Evolutionary conservation across 2,888 invertebrate genomes (phyloP).

Genomic region (Andrena trimmerana): DNA sequence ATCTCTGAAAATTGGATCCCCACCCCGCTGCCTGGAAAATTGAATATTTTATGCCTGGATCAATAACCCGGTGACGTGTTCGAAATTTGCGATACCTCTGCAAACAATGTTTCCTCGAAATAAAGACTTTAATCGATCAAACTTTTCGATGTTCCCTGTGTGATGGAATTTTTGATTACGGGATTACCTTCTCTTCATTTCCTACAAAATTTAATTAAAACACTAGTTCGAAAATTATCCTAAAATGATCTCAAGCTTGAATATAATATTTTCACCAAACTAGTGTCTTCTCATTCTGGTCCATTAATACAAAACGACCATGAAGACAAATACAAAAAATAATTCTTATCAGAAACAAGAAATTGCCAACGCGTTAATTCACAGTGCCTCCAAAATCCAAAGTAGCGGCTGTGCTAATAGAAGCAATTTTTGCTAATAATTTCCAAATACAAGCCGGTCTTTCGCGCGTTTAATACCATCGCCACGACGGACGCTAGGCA

Average conservation of each 20-base stretch:
- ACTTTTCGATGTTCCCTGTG: neutral
- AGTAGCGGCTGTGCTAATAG: neutral
- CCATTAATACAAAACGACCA: no score
- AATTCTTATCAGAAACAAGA: no score
- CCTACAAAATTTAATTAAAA: neutral
- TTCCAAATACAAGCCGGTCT: neutral
- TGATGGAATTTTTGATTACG: neutral
- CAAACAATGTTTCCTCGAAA: slow-evolving; percentile 22
- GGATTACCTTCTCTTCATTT: neutral
- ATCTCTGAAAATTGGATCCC: slow-evolving; percentile 32
- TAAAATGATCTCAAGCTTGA: no score
- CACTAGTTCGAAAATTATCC: neutral
- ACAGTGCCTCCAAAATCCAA: neutral
- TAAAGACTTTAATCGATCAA: slow-evolving; percentile 24
- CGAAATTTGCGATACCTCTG: slow-evolving; percentile 32
- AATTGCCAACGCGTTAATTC: no score
- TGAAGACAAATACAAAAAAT: no score
- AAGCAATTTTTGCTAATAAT: neutral
- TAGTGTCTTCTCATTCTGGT: neutral
- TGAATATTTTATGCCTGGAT: slow-evolving; percentile 46
- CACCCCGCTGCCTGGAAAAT: slow-evolving; percentile 36
- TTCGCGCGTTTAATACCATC: neutral
- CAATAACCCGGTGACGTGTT: slow-evolving; percentile 44
- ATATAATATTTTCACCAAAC: no score
- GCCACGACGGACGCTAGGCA: neutral